These are phyloP conservation scores for Ceyx cyanopectus DNA, from an alignment of 2,113 vertebrate species.

Conservation along the genomic window DNA sequence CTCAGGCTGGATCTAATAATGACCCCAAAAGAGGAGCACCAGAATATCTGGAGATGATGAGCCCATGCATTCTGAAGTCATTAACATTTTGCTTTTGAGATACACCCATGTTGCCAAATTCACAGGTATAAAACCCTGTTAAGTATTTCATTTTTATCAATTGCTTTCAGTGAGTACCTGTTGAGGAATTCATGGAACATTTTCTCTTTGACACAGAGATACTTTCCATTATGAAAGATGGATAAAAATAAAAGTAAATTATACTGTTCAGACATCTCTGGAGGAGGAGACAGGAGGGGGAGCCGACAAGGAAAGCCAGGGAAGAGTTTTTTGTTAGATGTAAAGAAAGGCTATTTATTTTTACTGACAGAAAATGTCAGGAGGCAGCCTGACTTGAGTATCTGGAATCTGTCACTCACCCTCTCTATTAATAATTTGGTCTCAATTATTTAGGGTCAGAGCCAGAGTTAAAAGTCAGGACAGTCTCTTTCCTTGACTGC, in stretches of 20 bases:
- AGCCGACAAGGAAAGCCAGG: slow-evolving; percentile 10
- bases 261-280: slow-evolving; percentile 64
- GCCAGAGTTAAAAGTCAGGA: neutral
- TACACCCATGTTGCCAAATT: neutral
- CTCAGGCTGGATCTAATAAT: fast-evolving
- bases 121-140: neutral
- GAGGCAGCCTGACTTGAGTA: slow-evolving; percentile 3
- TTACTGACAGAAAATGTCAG: slow-evolving; percentile 12
- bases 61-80: neutral
- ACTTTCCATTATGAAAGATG: slow-evolving; percentile 54
- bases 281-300: slow-evolving; percentile 47
- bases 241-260: slow-evolving; percentile 72
- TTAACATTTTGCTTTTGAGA: neutral
- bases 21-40: neutral
- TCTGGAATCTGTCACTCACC: neutral
- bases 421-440: neutral
- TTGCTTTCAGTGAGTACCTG: slow-evolving; percentile 42
- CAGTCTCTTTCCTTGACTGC: neutral
- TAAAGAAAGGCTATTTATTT: slow-evolving; percentile 55
- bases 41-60: neutral
- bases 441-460: neutral
- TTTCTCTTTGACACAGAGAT: slow-evolving; percentile 47
- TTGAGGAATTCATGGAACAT: slow-evolving; percentile 46
- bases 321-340: slow-evolving; percentile 38
- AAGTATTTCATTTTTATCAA: slow-evolving; percentile 53